phyloP scores from a whole-genome alignment of 1,140 invertebrate genomes.

The Leptinotarsa lineolata region DNA sequence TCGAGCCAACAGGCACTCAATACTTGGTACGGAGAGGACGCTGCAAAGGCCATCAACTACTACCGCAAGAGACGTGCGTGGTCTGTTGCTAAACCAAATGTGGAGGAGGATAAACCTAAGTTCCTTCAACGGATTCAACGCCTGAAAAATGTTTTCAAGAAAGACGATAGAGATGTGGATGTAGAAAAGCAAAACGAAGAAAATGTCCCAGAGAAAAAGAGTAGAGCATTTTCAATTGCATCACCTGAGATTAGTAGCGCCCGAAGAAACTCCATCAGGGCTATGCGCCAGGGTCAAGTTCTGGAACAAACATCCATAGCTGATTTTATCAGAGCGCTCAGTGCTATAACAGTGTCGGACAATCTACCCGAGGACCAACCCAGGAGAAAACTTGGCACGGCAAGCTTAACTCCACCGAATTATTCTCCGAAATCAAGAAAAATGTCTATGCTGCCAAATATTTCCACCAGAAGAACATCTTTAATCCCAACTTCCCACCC shows the following conservation, averaged over 20 bases:
- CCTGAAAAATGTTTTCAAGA: conserved; percentile 41
- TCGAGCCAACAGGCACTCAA: conserved; percentile 60
- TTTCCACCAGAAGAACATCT: conserved; percentile 35
- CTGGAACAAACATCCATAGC: conserved; percentile 77
- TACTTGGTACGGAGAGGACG: conserved; percentile 71
- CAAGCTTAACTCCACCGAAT: conserved; percentile 54
- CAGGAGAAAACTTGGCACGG: conserved; percentile 63
- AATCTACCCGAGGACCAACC: conserved; percentile 49
- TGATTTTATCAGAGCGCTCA: conserved; percentile 72
- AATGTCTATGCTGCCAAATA: conserved; percentile 18
- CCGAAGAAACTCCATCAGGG: conserved; percentile 23
- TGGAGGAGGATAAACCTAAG: conserved; percentile 33
- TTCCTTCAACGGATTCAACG: conserved; percentile 37
- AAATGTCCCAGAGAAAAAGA: background rate
- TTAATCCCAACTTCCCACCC: conserved; percentile 26
- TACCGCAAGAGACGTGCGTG: conserved; percentile 46
- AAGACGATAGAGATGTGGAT: conserved; percentile 41
- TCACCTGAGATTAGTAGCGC: background rate
- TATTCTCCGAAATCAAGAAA: conserved; percentile 34
- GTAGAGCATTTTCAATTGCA: background rate
- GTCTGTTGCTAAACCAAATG: conserved; percentile 26
- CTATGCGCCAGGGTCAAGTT: conserved; percentile 60
- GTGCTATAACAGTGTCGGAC: conserved; percentile 56
- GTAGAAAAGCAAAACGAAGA: conserved; percentile 45
- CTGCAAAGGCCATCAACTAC: conserved; percentile 57